These are phyloP conservation scores for Phycodurus eques DNA, from an alignment of 2,113 vertebrate genomes.

Conservation along the genomic window DNA sequence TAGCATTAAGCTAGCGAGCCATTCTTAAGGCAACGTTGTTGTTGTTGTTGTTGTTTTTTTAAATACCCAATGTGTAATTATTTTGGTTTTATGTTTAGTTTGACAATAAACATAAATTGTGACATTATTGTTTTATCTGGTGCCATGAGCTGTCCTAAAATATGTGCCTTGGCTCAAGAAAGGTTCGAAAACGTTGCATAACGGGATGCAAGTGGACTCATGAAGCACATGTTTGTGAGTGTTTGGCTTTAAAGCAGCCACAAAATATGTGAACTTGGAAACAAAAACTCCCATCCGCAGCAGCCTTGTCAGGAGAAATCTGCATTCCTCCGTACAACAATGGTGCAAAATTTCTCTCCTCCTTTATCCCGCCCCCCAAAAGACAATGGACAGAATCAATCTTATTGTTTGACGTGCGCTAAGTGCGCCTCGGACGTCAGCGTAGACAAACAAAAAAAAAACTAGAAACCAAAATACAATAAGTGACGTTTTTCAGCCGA, in stretches of 20 bases:
- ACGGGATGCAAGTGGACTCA: not conserved
- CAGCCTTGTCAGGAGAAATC: conserved; percentile 64
- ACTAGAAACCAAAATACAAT: conserved; percentile 25
- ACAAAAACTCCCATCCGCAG: conserved; percentile 56
- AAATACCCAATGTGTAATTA: too few species aligned
- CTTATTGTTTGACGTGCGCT: conserved; percentile 63
- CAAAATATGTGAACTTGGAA: conserved; percentile 36
- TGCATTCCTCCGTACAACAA: conserved; percentile 59
- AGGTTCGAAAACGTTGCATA: not conserved
- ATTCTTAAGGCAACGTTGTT: too few species aligned
- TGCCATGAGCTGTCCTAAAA: not conserved
- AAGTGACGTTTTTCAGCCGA: conserved; percentile 50
- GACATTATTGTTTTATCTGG: not conserved
- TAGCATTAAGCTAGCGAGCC: too few species aligned
- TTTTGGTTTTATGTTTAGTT: too few species aligned
- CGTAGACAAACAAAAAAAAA: conserved; percentile 39
- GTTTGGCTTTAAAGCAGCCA: not conserved
- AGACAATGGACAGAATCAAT: conserved; percentile 68
- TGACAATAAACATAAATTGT: too few species aligned
- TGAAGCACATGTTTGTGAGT: conserved; percentile 10
- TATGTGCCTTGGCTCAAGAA: not conserved
- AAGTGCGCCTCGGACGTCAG: conserved; percentile 42
- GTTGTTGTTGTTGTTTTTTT: too few species aligned
- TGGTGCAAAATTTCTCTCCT: conserved; percentile 61
- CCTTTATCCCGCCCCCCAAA: conserved; percentile 14